Conservation (phyloP, 2,113 vertebrate genomes). For the Mugil cephalus region DNA sequence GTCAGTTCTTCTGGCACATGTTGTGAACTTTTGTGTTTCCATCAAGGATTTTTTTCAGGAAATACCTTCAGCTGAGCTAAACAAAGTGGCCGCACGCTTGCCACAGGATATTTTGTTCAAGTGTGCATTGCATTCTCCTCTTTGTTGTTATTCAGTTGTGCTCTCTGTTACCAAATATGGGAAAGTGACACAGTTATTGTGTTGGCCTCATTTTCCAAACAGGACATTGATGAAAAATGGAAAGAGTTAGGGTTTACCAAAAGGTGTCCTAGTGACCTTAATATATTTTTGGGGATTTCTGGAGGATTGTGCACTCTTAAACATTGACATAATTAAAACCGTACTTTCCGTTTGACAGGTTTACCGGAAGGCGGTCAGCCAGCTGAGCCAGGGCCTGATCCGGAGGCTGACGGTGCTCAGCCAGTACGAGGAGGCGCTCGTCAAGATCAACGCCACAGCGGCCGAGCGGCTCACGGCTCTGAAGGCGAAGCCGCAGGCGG, state of each 20-base stretch:
- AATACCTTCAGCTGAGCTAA: slow-evolving; percentile 20
- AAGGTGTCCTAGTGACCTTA: no score
- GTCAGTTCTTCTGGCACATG: background rate
- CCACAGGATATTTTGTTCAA: background rate
- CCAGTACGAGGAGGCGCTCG: slow-evolving; percentile 94
- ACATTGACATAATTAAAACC: no score
- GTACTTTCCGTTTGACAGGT: slow-evolving; percentile 75
- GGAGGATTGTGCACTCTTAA: no score
- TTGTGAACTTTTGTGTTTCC: slow-evolving; percentile 17
- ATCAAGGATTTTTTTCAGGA: background rate
- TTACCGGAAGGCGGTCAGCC: slow-evolving; percentile 89
- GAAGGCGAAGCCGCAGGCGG: slow-evolving; percentile 91
- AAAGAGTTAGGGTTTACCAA: no score
- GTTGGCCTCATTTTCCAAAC: no score
- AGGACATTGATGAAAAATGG: no score
- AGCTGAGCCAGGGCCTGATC: slow-evolving; percentile 91
- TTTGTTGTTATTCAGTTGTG: background rate
- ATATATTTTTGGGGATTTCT: no score
- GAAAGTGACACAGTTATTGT: background rate
- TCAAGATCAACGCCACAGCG: slow-evolving; percentile 88
- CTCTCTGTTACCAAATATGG: background rate
- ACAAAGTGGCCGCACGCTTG: background rate
- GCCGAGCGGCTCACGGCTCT: slow-evolving; percentile 87
- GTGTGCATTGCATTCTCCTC: background rate
- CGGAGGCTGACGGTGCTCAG: slow-evolving; percentile 88